phyloP scores from a whole-genome alignment of 2,797 vertebrate genomes.

The Pteronotus mesoamericanus region DNA sequence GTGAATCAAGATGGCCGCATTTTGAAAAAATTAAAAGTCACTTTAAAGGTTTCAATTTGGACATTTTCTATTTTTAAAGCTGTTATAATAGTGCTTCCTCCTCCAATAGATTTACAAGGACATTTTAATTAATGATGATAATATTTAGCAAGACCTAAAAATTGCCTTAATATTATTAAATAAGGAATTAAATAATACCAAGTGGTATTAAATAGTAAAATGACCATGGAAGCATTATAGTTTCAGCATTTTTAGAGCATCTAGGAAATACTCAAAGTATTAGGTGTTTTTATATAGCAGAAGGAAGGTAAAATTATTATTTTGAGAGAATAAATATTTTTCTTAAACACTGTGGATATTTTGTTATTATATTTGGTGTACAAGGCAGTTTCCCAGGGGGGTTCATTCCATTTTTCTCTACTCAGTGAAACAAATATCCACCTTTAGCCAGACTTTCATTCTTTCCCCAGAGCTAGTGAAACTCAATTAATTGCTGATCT shows the following conservation, averaged over 20 bases:
- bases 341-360: background rate
- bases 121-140: conserved; percentile 5
- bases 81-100: background rate
- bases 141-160: conserved; percentile 35
- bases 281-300: background rate
- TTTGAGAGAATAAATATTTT: background rate
- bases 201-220: conserved; percentile 33
- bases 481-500: conserved; percentile 54
- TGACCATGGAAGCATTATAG: background rate
- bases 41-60: background rate
- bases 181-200: background rate
- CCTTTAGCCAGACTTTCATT: background rate
- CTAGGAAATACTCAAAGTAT: background rate
- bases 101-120: conserved; percentile 11
- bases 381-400: conserved; percentile 7
- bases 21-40: background rate
- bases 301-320: background rate
- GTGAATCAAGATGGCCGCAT: background rate
- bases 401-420: conserved; percentile 28
- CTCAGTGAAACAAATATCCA: conserved; percentile 35
- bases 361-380: conserved; percentile 18
- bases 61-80: background rate
- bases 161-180: background rate
- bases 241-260: background rate
- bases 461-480: conserved; percentile 19